Conservation (phyloP, 1,140 invertebrate species). For the Laupala kohalensis region DNA sequence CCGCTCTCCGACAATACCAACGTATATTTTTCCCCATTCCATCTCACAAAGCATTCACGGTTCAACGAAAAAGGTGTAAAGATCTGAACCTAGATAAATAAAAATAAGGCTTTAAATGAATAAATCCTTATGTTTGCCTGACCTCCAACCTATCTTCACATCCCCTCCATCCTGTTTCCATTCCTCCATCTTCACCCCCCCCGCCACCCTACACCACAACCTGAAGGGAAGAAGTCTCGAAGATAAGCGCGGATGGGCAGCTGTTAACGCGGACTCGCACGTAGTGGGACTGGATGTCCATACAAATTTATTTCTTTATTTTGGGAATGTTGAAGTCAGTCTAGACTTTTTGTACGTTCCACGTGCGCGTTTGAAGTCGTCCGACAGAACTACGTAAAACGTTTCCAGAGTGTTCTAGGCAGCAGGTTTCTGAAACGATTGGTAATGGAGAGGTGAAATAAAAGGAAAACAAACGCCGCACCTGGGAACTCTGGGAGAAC, state of each 20-base stretch:
- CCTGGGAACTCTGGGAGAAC: neutral
- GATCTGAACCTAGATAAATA: too few relatives aligned
- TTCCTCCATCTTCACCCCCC: too few relatives aligned
- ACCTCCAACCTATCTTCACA: too few relatives aligned
- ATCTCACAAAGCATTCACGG: too few relatives aligned
- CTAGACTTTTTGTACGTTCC: neutral
- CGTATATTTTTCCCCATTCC: too few relatives aligned
- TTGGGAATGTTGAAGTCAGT: neutral
- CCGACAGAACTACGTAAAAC: neutral
- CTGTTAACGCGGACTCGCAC: neutral
- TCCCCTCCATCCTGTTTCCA: too few relatives aligned
- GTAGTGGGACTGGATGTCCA: neutral
- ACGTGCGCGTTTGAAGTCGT: neutral
- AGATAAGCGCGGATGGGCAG: neutral
- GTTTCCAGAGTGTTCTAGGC: neutral
- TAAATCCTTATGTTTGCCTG: too few relatives aligned
- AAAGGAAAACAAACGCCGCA: neutral
- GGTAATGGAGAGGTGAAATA: neutral
- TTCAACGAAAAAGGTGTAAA: too few relatives aligned
- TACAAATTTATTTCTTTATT: neutral
- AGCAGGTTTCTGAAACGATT: neutral
- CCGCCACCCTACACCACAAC: too few relatives aligned
- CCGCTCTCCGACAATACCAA: too few relatives aligned
- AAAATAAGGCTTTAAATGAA: too few relatives aligned
- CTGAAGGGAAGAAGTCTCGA: neutral